Percentiles rank a stretch among this genome's conserved stretches.
These are phyloP conservation scores for Phalacrocorax aristotelis DNA, from an alignment of 2,113 vertebrate genomes.

Conservation along the genomic window DNA sequence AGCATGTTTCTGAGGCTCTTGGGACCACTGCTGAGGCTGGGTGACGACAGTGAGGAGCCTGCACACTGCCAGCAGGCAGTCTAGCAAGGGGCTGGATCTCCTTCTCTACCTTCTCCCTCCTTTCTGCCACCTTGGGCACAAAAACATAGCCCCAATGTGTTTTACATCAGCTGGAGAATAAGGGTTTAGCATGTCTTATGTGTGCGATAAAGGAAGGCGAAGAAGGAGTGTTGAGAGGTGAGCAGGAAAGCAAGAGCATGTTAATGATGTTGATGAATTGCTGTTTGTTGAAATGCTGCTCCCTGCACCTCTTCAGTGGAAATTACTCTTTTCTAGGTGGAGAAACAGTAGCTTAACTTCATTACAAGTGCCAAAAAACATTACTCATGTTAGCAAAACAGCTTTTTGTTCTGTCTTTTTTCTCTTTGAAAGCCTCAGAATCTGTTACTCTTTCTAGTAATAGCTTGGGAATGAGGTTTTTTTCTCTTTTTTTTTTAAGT, in stretches of 20 bases:
- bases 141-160: background rate
- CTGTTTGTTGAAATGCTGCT: background rate
- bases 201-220: background rate
- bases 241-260: background rate
- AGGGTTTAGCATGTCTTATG: background rate
- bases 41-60: background rate
- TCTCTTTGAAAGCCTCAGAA: background rate
- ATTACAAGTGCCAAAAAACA: background rate
- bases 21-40: rapidly evolving
- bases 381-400: background rate
- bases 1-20: background rate
- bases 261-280: background rate
- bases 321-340: background rate
- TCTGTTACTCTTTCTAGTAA: background rate
- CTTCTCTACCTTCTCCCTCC: background rate
- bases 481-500: background rate
- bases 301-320: background rate
- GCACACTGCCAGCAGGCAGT: rapidly evolving
- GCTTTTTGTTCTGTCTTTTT: background rate
- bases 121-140: rapidly evolving
- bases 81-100: background rate
- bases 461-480: background rate
- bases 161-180: background rate
- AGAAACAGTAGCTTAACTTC: conserved; percentile 8
- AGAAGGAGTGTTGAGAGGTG: background rate